phyloP scores from a whole-genome alignment of 2,113 vertebrate genomes.

The Progne subis region DNA sequence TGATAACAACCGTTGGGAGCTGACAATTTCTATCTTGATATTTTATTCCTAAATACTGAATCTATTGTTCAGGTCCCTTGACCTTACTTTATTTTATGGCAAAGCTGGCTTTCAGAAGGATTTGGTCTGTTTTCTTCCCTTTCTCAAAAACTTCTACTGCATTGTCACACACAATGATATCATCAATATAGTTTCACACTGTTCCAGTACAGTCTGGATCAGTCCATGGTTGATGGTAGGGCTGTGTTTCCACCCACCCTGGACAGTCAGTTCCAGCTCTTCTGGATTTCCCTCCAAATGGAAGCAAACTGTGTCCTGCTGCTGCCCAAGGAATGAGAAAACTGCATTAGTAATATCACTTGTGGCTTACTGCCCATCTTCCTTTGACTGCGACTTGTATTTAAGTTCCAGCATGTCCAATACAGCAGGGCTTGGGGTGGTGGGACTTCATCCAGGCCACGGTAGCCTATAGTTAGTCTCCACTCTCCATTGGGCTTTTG shows the following conservation, averaged over 20 bases:
- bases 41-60: not conserved
- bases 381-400: not conserved
- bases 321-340: not conserved
- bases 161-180: not conserved
- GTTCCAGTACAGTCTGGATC: not conserved
- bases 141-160: not conserved
- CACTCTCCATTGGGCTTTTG: not conserved
- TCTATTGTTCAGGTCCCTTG: not conserved
- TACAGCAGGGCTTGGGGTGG: fast-evolving
- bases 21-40: not conserved
- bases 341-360: no score
- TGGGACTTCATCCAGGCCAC: not conserved
- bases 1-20: not conserved
- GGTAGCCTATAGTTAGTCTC: not conserved
- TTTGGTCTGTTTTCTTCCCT: not conserved
- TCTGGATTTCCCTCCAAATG: not conserved
- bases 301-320: not conserved
- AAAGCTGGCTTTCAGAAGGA: not conserved
- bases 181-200: not conserved
- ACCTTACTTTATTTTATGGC: not conserved
- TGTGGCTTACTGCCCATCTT: not conserved
- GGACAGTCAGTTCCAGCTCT: not conserved
- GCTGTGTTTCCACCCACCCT: not conserved
- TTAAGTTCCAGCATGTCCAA: not conserved
- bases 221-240: not conserved